Base-by-base conservation (phyloP, 64 coral and sea anemone species). In the Pocillopora verrucosa region DNA sequence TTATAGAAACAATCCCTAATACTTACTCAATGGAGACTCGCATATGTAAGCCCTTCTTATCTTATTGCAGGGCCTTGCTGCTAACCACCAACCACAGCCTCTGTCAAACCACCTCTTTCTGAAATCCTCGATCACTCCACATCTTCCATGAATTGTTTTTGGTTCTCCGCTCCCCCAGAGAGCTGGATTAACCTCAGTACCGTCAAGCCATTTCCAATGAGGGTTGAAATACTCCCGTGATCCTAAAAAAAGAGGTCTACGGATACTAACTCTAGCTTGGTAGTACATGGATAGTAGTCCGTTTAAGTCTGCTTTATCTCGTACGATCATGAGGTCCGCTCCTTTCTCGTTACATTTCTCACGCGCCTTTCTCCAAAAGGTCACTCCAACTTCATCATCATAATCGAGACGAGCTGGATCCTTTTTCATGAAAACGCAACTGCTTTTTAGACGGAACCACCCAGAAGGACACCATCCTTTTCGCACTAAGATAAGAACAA, bases 31-130 rank as follows among this genome's bases (percentile, higher is more conserved):
- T 56, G 16, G 17, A 7, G 36, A 9, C 75, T 77, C 75, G 17
- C 75, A 77, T 20, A 77, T 77, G 41, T 77, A 77, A 56, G 36
- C 38, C 22, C 37, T 19, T 36, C 16, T 56, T 11, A 20, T 45
- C 19, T 13, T 36, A 36, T 20, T 38, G 41, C 75, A 77, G 9
- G 0, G 9, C 16, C 10, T 77, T 36, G 17, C 16, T 5, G 75
- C 41, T 16, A 77, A 20, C 75, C 75, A 77, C 75, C 75, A 77
- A 22, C 75, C 75, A 20, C 75, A 77, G 19, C 75, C 37, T 77
- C 37, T 77, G 16, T 77, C 5, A 45, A 45, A 56, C 75, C 38
- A 57, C 41, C 75, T 77, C 56, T 20, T 77, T 77, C 56, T 41
- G 56, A 77, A 77, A 41, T 77, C 56, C 17, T 77, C 75, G 56